phyloP scores from a whole-genome alignment of 2,113 vertebrate genomes.

The Sceloporus undulatus region DNA sequence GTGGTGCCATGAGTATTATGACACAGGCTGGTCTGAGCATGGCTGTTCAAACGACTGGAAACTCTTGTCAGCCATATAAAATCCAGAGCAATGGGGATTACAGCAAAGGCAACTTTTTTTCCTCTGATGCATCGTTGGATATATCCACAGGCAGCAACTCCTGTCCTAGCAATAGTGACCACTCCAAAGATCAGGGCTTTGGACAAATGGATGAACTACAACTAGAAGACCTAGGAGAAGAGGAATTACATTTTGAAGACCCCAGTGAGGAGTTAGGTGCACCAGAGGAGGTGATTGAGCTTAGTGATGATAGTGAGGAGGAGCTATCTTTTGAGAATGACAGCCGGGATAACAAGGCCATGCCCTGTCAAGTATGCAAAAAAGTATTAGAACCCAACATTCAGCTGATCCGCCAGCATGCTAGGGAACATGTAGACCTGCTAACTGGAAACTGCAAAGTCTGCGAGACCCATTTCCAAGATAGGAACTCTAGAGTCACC shows the following conservation, averaged over 20 bases:
- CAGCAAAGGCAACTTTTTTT: constrained; percentile 78
- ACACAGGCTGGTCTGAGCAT: constrained; percentile 66
- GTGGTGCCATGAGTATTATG: constrained; percentile 58
- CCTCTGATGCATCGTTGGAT: constrained; percentile 73
- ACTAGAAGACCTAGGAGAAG: constrained; percentile 82
- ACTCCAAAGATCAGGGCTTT: constrained; percentile 77
- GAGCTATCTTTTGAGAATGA: constrained; percentile 88
- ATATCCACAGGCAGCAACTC: constrained; percentile 77
- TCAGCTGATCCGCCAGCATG: constrained; percentile 86
- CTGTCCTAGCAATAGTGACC: constrained; percentile 79
- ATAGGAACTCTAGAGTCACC: constrained; percentile 81
- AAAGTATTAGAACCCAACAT: constrained; percentile 87
- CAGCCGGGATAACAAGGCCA: constrained; percentile 76
- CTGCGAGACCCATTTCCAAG: constrained; percentile 89
- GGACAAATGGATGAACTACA: constrained; percentile 82
- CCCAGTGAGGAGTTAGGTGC: constrained; percentile 82
- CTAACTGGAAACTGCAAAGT: constrained; percentile 85
- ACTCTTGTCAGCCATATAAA: constrained; percentile 79
- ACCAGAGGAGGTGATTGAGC: constrained; percentile 90
- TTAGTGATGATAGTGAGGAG: constrained; percentile 94
- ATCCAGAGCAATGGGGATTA: constrained; percentile 83
- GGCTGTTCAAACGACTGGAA: constrained; percentile 37
- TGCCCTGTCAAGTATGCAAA: constrained; percentile 89
- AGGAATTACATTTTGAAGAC: constrained; percentile 76
- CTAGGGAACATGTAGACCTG: constrained; percentile 87